Conservation (phyloP, 2,888 invertebrate species). For the Zonitis immaculata region DNA sequence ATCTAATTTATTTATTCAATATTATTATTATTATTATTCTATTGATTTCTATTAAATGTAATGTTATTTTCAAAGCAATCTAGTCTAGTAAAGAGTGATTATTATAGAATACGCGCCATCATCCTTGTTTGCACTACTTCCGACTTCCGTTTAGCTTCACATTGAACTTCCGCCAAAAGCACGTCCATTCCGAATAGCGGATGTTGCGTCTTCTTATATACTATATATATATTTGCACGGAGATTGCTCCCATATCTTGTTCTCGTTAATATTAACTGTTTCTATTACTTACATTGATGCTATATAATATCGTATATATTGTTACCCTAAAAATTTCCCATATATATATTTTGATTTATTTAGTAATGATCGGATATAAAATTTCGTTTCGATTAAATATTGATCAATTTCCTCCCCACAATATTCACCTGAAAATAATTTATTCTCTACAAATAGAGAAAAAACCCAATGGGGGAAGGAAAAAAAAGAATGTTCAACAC, state of each 20-base stretch:
- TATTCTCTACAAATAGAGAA: no score
- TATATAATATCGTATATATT: slow-evolving; percentile 13
- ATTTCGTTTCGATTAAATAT: slow-evolving; percentile 8
- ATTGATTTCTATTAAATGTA: slow-evolving; percentile 6
- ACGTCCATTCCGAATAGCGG: slow-evolving; percentile 33
- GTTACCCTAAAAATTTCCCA: slow-evolving; percentile 14
- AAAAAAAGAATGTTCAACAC: no score
- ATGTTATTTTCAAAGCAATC: slow-evolving; percentile 18
- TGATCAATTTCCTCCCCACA: not conserved
- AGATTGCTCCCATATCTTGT: slow-evolving; percentile 39
- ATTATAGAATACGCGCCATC: slow-evolving; percentile 27
- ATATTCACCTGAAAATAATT: not conserved
- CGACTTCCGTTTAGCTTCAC: slow-evolving; percentile 44
- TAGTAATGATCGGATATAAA: slow-evolving; percentile 14
- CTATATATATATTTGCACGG: slow-evolving; percentile 34
- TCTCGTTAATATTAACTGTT: slow-evolving; percentile 26
- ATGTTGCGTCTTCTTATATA: slow-evolving; percentile 33
- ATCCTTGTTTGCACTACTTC: slow-evolving; percentile 38
- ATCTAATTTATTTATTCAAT: not conserved
- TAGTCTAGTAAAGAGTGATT: slow-evolving; percentile 24
- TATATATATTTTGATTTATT: slow-evolving; percentile 13
- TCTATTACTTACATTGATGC: slow-evolving; percentile 25
- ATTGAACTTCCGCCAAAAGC: slow-evolving; percentile 39
- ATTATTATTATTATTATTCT: not conserved
- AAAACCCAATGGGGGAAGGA: no score